These are phyloP conservation scores for Lymantria dispar DNA, from an alignment of 2,888 invertebrate genomes.

Conservation along the genomic window DNA sequence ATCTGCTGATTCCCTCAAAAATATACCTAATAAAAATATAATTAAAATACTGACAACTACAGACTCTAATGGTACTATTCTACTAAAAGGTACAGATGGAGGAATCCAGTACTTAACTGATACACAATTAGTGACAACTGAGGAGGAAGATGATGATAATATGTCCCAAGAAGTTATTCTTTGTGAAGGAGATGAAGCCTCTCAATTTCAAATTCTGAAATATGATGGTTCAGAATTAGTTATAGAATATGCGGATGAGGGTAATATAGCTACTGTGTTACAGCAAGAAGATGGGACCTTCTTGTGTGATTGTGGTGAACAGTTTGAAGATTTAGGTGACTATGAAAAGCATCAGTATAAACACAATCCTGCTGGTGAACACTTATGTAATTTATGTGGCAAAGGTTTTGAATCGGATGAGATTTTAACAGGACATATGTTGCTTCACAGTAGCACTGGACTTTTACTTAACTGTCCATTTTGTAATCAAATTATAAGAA, in stretches of 20 bases:
- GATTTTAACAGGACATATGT: slow-evolving; percentile 69
- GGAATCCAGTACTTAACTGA: slow-evolving; percentile 61
- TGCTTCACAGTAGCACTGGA: slow-evolving; percentile 64
- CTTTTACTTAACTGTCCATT: slow-evolving; percentile 64
- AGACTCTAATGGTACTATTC: slow-evolving; percentile 55
- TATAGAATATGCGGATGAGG: slow-evolving; percentile 73
- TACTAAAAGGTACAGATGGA: slow-evolving; percentile 54
- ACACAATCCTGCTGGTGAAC: slow-evolving; percentile 64
- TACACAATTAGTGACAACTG: slow-evolving; percentile 47
- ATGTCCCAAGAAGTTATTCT: slow-evolving; percentile 68
- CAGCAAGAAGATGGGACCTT: slow-evolving; percentile 71
- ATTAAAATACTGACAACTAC: slow-evolving; percentile 66
- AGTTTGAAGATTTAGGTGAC: slow-evolving; percentile 63
- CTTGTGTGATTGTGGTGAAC: slow-evolving; percentile 72
- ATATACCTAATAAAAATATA: slow-evolving; percentile 45
- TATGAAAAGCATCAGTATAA: slow-evolving; percentile 70
- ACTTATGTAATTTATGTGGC: slow-evolving; percentile 69
- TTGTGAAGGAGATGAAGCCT: slow-evolving; percentile 69
- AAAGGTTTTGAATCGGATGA: slow-evolving; percentile 74
- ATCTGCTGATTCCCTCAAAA: slow-evolving; percentile 25
- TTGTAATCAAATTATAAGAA: slow-evolving; percentile 62
- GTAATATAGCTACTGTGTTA: slow-evolving; percentile 63
- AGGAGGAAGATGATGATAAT: slow-evolving; percentile 50
- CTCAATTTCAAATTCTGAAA: slow-evolving; percentile 70
- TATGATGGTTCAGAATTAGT: slow-evolving; percentile 72